These are phyloP conservation scores for Corythaeola cristata DNA, from an alignment of 2,113 vertebrate species.

Conservation along the genomic window DNA sequence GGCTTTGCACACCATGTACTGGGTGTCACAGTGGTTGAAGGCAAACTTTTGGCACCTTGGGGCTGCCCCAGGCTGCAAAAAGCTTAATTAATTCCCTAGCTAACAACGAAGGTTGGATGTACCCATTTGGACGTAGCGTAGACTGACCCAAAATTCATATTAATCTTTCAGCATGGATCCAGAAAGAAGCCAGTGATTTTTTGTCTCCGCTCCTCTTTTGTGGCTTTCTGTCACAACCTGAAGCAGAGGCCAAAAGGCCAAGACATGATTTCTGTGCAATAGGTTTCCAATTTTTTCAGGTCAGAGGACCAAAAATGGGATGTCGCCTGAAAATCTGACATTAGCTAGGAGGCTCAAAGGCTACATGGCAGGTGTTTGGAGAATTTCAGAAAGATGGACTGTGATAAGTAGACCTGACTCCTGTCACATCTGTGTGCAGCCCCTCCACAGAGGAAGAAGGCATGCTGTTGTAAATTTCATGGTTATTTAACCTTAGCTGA, in stretches of 20 bases:
- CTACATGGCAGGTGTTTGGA: neutral
- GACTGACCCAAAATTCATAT: neutral
- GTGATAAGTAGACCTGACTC: neutral
- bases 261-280: neutral
- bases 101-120: neutral
- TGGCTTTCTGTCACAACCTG: neutral
- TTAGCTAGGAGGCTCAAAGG: neutral
- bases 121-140: fast-evolving
- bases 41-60: neutral
- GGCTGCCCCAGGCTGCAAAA: neutral
- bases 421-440: neutral
- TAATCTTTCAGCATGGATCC: neutral
- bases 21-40: neutral
- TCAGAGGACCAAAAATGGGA: neutral
- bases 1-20: neutral
- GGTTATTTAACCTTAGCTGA: neutral
- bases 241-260: neutral
- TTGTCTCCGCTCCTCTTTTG: neutral
- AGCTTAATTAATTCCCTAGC: neutral
- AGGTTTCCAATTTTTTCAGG: neutral
- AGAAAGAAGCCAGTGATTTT: neutral
- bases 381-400: neutral
- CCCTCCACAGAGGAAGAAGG: neutral
- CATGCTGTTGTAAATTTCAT: neutral
- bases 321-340: neutral